Evolutionary conservation across 2,113 vertebrate species (phyloP).

Genomic region (Hystrix brachyura): DNA sequence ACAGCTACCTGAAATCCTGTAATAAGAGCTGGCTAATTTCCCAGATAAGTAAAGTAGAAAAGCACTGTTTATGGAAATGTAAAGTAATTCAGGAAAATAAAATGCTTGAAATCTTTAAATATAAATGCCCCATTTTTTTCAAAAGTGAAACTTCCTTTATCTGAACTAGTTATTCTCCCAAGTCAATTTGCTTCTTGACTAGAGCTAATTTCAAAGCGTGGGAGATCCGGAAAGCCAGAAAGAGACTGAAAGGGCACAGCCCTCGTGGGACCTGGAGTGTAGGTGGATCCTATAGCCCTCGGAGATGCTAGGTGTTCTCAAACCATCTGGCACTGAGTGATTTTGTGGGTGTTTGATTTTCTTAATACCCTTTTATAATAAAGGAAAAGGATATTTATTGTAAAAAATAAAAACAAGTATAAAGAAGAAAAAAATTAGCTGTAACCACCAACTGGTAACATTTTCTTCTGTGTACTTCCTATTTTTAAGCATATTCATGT

Average conservation of each 20-base stretch:
- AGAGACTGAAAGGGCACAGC: background rate
- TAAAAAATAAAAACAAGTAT: constrained; percentile 13
- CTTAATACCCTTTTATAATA: background rate
- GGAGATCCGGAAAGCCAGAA: constrained; percentile 7
- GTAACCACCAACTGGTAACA: background rate
- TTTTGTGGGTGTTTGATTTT: constrained; percentile 45
- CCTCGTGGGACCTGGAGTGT: background rate
- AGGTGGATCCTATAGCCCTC: constrained; percentile 17
- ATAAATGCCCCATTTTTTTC: constrained; percentile 38
- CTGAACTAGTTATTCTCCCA: background rate
- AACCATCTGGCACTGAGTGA: background rate
- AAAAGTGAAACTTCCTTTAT: background rate
- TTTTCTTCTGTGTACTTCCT: constrained; percentile 36
- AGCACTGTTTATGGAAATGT: constrained; percentile 22
- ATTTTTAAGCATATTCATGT: constrained; percentile 6
- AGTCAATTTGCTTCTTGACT: constrained; percentile 19
- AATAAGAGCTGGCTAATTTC: constrained; percentile 47
- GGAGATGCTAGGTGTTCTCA: constrained; percentile 44
- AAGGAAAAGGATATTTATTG: constrained; percentile 42
- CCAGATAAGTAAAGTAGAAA: constrained; percentile 5
- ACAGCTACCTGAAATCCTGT: background rate
- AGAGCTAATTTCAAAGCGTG: constrained; percentile 43
- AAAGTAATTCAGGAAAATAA: constrained; percentile 49
- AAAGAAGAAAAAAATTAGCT: constrained; percentile 35
- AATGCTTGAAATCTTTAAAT: constrained; percentile 20